Percentiles rank a stretch among this genome's conserved stretches.
Evolutionary conservation across 1,140 invertebrate genomes (phyloP).

Genomic region (Drosophila kikkawai): DNA sequence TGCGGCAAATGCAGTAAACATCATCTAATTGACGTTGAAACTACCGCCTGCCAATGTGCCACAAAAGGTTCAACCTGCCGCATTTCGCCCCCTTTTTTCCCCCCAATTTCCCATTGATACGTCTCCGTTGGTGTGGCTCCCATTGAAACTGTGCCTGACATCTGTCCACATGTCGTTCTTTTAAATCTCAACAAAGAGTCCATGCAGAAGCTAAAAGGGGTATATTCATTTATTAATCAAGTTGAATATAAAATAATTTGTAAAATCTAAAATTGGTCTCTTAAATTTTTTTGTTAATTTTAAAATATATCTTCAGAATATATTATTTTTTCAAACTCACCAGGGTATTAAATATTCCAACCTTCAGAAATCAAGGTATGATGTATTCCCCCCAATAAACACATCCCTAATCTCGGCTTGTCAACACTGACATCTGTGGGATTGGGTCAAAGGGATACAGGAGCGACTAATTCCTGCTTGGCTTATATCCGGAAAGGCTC

Average conservation of each 20-base stretch:
- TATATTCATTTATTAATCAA: neutral
- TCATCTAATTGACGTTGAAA: conserved; percentile 80
- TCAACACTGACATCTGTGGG: conserved; percentile 63
- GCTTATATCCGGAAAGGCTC: conserved; percentile 3
- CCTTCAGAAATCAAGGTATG: conserved; percentile 1
- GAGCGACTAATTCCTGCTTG: conserved; percentile 28
- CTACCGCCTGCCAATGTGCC: conserved; percentile 51
- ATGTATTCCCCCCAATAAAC: conserved; percentile 9
- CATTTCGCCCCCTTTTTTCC: neutral
- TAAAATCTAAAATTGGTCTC: neutral
- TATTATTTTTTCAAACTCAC: neutral
- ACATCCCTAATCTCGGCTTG: conserved; percentile 45
- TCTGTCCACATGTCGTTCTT: conserved; percentile 44
- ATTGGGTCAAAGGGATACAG: conserved; percentile 55
- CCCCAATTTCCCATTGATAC: conserved; percentile 1
- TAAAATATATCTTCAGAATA: neutral
- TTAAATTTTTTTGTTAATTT: neutral
- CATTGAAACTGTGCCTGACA: conserved; percentile 39
- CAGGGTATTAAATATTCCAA: neutral
- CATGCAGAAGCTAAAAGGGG: neutral
- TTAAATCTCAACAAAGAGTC: conserved; percentile 14
- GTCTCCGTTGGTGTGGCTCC: neutral
- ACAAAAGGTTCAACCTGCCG: conserved; percentile 22
- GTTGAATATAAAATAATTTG: neutral
- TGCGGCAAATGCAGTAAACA: conserved; percentile 79